Conservation (phyloP, 2,888 invertebrate species). For the Carterocephalus palaemon region DNA sequence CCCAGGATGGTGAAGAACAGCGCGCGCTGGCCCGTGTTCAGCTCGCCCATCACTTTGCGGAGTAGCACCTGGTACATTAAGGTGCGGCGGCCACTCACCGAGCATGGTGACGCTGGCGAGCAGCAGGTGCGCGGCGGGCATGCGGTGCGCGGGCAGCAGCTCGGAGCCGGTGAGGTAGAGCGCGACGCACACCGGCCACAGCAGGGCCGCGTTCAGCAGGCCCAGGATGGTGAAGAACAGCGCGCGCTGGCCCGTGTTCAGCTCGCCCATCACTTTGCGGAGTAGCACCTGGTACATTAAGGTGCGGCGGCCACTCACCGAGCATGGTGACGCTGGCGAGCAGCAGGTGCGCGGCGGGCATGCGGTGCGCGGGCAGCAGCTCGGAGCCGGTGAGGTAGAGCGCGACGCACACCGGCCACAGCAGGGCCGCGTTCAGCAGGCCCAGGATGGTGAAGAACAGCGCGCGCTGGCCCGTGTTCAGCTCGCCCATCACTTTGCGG, state of each 20-base stretch:
- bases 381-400: constrained; percentile 93
- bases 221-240: constrained; percentile 96
- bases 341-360: constrained; percentile 93
- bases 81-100: too few relatives aligned
- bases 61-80: constrained; percentile 97
- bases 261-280: constrained; percentile 95
- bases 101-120: constrained; percentile 88
- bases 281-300: constrained; percentile 97
- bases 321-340: constrained; percentile 88
- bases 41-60: constrained; percentile 95
- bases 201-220: constrained; percentile 89
- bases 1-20: constrained; percentile 96
- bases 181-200: constrained; percentile 94
- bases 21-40: constrained; percentile 94
- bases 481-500: constrained; percentile 95
- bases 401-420: constrained; percentile 94
- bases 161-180: constrained; percentile 93
- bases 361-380: constrained; percentile 86
- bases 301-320: too few relatives aligned
- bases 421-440: constrained; percentile 89
- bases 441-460: constrained; percentile 96
- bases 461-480: constrained; percentile 94
- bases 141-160: constrained; percentile 86
- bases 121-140: constrained; percentile 93
- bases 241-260: constrained; percentile 94